Percentiles rank a stretch among this genome's conserved stretches.
These are phyloP conservation scores for Streptopelia turtur DNA, from an alignment of 2,797 vertebrate genomes.

Conservation along the genomic window DNA sequence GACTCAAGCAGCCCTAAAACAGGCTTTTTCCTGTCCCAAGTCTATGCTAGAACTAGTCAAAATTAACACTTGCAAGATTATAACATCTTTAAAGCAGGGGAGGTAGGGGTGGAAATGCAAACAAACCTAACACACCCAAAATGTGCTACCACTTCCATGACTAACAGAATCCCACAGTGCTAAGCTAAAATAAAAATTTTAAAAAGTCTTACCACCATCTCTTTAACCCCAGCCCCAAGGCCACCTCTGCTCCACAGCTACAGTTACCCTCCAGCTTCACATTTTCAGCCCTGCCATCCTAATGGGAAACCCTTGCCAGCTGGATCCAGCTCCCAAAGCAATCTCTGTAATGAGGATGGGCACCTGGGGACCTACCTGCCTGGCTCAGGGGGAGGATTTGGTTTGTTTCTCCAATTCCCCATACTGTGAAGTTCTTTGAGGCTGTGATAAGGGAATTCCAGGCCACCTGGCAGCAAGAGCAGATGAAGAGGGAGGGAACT, in stretches of 20 bases:
- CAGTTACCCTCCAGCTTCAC: neutral
- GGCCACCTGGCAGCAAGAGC: slow-evolving; percentile 28
- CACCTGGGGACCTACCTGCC: slow-evolving; percentile 59
- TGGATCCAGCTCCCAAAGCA: slow-evolving; percentile 37
- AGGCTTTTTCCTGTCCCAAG: slow-evolving; percentile 38
- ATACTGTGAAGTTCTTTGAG: neutral
- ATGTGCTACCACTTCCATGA: neutral
- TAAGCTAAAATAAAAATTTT: neutral
- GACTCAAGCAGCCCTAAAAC: neutral
- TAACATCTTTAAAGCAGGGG: neutral
- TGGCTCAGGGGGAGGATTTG: slow-evolving; percentile 20
- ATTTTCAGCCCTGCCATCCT: slow-evolving; percentile 41
- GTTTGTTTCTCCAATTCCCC: slow-evolving; percentile 31
- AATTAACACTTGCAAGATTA: slow-evolving; percentile 8
- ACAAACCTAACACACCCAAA: neutral
- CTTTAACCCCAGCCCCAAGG: neutral
- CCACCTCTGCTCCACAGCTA: neutral
- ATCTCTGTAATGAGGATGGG: slow-evolving; percentile 48
- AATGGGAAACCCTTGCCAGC: slow-evolving; percentile 47
- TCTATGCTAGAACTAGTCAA: neutral
- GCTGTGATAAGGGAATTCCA: slow-evolving; percentile 25
- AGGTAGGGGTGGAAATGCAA: neutral
- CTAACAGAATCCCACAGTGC: neutral
- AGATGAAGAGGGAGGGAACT: slow-evolving; percentile 16
- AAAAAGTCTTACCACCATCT: neutral